Percentiles rank a stretch among this genome's conserved stretches.
Conservation (phyloP, 2,888 invertebrate species). For the Tricholauxania praeusta region DNA sequence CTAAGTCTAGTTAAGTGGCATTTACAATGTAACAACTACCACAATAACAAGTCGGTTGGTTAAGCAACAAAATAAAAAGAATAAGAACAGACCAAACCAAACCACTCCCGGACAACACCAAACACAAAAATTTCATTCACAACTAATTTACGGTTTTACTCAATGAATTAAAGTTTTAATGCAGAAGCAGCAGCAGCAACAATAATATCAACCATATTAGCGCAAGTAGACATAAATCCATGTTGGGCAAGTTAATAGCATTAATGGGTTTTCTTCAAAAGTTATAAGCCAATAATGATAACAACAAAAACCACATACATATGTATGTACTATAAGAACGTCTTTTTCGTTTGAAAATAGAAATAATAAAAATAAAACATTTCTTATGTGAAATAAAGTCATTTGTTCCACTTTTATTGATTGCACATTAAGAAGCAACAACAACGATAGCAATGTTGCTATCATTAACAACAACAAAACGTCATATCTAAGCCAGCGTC, state of each 20-base stretch:
- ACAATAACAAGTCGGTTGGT: slow-evolving; percentile 27
- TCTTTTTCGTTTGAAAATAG: neutral
- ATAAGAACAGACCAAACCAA: slow-evolving; percentile 39
- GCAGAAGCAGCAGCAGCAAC: neutral
- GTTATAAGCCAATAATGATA: too few species aligned
- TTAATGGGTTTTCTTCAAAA: too few species aligned
- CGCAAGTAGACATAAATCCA: neutral
- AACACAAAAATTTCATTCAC: neutral
- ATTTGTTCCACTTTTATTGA: slow-evolving; percentile 37
- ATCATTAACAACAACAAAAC: slow-evolving; percentile 3
- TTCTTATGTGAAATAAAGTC: neutral
- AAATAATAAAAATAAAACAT: neutral
- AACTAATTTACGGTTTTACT: slow-evolving; percentile 8
- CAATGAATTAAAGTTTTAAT: slow-evolving; percentile 16
- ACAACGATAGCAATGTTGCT: neutral
- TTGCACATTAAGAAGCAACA: slow-evolving; percentile 24
- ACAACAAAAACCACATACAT: too few species aligned
- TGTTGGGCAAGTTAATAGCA: neutral
- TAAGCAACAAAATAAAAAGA: slow-evolving; percentile 10
- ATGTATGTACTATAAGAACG: slow-evolving; percentile 7
- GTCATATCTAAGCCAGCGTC: neutral
- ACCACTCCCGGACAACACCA: neutral
- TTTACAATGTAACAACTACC: neutral
- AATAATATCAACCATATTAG: neutral
- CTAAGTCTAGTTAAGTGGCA: too few species aligned